Conservation (phyloP, 2,888 invertebrate genomes). For the Yponomeuta evonymella region DNA sequence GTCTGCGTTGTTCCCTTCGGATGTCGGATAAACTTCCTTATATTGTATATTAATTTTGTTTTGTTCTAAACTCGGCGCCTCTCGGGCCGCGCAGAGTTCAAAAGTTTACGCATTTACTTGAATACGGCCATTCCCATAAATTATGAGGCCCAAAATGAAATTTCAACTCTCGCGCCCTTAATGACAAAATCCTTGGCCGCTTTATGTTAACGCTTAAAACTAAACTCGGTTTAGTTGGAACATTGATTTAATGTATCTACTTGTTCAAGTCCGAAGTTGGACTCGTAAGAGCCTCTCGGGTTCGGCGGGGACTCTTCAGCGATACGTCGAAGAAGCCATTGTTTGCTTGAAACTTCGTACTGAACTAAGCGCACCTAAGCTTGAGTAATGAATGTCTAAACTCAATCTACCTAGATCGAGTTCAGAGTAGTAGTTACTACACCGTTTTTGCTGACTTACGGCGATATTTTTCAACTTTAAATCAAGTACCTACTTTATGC, state of each 20-base stretch:
- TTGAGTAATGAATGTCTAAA: neutral
- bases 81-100: conserved; percentile 37
- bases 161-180: conserved; percentile 43
- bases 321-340: conserved; percentile 1
- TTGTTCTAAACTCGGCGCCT: conserved; percentile 48
- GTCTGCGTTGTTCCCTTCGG: conserved; percentile 22
- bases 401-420: neutral
- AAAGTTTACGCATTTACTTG: conserved; percentile 55
- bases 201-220: conserved; percentile 22
- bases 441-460: neutral
- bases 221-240: neutral
- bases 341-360: neutral
- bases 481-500: too few species aligned
- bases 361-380: neutral
- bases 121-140: conserved; percentile 54
- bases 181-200: conserved; percentile 30
- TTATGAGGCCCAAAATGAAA: conserved; percentile 52
- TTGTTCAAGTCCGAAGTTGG: neutral
- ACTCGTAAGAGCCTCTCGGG: neutral
- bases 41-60: conserved; percentile 56
- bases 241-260: conserved; percentile 6
- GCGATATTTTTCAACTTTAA: neutral
- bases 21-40: conserved; percentile 47
- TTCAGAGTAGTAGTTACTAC: too few species aligned
- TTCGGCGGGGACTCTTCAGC: neutral